A percentile compares a stretch with the other conserved stretches of the same genome.
Evolutionary conservation across 1,140 invertebrate species (phyloP).

Genomic region (Calliopsis andreniformis): DNA sequence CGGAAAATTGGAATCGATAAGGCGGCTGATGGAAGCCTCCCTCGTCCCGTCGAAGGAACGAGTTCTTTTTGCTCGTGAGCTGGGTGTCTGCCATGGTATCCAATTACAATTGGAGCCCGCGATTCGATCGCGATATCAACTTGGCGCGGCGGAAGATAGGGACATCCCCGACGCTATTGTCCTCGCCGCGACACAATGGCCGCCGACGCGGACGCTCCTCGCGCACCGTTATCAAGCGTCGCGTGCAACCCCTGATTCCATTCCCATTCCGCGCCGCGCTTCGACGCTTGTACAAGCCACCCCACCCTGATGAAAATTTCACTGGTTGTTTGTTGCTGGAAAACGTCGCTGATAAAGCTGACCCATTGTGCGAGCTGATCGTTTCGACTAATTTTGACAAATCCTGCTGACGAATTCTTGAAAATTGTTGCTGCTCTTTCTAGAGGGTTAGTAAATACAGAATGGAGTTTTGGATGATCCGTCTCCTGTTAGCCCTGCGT

Average conservation of each 20-base stretch:
- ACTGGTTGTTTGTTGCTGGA: too few relatives aligned
- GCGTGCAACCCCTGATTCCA: conserved; percentile 14
- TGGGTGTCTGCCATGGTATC: conserved; percentile 28
- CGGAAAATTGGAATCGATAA: conserved; percentile 35
- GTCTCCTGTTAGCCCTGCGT: too few relatives aligned
- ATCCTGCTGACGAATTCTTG: too few relatives aligned
- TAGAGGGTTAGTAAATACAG: too few relatives aligned
- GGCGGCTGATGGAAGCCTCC: not conserved
- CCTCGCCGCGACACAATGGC: conserved; percentile 28
- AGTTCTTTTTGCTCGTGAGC: conserved; percentile 5
- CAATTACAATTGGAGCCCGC: conserved; percentile 59
- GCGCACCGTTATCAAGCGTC: conserved; percentile 50
- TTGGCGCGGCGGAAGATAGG: conserved; percentile 47
- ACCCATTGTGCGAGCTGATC: too few relatives aligned
- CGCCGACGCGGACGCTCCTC: conserved; percentile 38
- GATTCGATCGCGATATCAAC: conserved; percentile 63
- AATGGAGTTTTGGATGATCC: too few relatives aligned
- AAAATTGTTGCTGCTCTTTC: too few relatives aligned
- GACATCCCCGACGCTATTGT: conserved; percentile 61
- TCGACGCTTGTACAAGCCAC: conserved; percentile 2
- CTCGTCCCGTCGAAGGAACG: not conserved
- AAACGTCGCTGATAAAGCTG: too few relatives aligned
- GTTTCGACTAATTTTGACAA: too few relatives aligned
- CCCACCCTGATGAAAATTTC: not conserved
- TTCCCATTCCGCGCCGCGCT: not conserved